Evolutionary conservation across 2,797 vertebrate species (phyloP).

Genomic region (Ammospiza maritima): DNA sequence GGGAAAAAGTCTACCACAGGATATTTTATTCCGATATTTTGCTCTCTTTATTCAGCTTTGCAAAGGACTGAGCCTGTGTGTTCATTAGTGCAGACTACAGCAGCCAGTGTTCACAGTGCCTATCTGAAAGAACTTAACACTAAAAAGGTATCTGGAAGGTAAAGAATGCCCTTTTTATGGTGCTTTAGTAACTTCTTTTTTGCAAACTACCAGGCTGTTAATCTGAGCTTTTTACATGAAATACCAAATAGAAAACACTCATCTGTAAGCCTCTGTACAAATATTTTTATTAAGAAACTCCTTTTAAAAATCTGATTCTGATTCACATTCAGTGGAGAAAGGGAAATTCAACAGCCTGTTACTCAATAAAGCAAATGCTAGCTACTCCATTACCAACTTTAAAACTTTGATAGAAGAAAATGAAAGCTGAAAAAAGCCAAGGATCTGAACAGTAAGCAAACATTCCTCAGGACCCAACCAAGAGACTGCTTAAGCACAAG

Average conservation of each 20-base stretch:
- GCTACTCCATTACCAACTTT: constrained; percentile 43
- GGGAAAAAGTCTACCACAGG: neutral
- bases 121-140: neutral
- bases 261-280: constrained; percentile 25
- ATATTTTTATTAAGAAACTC: constrained; percentile 58
- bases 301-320: constrained; percentile 54
- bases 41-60: neutral
- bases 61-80: constrained; percentile 1
- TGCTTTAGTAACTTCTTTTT: constrained; percentile 55
- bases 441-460: constrained; percentile 55
- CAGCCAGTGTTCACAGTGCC: neutral
- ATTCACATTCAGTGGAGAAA: constrained; percentile 42
- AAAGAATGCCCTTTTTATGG: constrained; percentile 37
- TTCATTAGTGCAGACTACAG: neutral
- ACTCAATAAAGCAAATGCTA: constrained; percentile 65
- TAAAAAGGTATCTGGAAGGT: constrained; percentile 36
- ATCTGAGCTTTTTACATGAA: constrained; percentile 57
- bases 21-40: neutral
- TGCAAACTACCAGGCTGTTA: constrained; percentile 32
- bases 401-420: constrained; percentile 54
- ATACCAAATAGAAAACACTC: constrained; percentile 49
- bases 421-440: constrained; percentile 45
- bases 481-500: constrained; percentile 16
- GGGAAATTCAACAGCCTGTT: constrained; percentile 57
- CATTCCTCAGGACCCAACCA: constrained; percentile 28